A percentile compares a stretch with the other conserved stretches of the same genome.
Evolutionary conservation across 2,113 vertebrate species (phyloP).

Genomic region (Procapra przewalskii): DNA sequence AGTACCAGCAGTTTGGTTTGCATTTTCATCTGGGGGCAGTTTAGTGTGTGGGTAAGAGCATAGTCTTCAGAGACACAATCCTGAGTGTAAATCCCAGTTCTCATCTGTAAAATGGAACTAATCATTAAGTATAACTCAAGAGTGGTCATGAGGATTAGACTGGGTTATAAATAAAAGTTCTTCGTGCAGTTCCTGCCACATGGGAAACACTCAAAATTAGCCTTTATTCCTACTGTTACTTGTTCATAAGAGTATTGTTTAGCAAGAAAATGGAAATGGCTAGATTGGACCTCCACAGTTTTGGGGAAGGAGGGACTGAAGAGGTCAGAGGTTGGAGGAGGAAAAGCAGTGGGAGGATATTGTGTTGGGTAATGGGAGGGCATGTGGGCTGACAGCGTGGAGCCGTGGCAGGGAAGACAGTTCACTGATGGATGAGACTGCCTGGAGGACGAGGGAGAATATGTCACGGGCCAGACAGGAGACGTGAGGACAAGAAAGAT

Average conservation of each 20-base stretch:
- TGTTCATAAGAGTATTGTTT: background rate
- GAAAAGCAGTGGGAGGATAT: background rate
- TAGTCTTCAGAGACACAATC: background rate
- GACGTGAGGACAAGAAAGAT: background rate
- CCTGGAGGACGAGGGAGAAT: background rate
- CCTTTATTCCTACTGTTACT: background rate
- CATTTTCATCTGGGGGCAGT: background rate
- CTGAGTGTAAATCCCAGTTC: background rate
- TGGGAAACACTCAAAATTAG: background rate
- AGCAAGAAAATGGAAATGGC: background rate
- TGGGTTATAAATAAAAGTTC: background rate
- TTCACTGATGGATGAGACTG: background rate
- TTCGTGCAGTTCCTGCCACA: background rate
- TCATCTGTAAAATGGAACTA: background rate
- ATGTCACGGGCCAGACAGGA: background rate
- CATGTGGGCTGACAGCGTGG: rapidly evolving
- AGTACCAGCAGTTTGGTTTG: background rate
- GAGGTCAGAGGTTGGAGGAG: background rate
- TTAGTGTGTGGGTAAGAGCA: background rate
- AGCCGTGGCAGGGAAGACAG: background rate
- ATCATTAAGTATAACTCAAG: background rate
- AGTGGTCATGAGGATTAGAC: background rate
- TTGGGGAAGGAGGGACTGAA: background rate
- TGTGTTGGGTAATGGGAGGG: rapidly evolving
- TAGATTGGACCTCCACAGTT: background rate